These are phyloP conservation scores for Drosophila miranda DNA, from an alignment of 1,140 invertebrate species.

Conservation along the genomic window DNA sequence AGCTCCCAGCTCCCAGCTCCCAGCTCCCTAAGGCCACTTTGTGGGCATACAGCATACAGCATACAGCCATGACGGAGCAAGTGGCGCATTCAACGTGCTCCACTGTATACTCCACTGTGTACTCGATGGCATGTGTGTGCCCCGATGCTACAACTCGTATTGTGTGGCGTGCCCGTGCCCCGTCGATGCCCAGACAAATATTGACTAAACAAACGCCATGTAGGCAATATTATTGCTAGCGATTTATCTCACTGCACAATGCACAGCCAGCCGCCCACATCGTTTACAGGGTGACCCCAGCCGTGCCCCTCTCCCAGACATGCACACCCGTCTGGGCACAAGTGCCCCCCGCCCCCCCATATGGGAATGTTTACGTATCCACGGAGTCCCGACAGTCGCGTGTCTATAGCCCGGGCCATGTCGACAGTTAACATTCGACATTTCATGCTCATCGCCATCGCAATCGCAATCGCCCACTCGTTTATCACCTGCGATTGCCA, in stretches of 20 bases:
- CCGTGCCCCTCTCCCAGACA: neutral
- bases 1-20: constrained; percentile 7
- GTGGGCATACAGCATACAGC: neutral
- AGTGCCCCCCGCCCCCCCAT: neutral
- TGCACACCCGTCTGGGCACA: constrained; percentile 1
- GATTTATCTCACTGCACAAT: constrained; percentile 67
- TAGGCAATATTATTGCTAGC: constrained; percentile 52
- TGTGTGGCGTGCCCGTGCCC: constrained; percentile 3
- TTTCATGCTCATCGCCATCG: constrained; percentile 21
- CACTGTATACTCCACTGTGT: neutral
- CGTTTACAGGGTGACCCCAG: constrained; percentile 5
- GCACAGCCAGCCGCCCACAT: constrained; percentile 32
- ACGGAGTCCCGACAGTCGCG: constrained; percentile 19
- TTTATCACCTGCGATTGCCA: constrained; percentile 50
- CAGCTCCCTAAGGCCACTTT: constrained; percentile 1
- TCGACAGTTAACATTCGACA: constrained; percentile 29
- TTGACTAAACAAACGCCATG: constrained; percentile 71
- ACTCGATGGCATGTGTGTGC: constrained; percentile 11
- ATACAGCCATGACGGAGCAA: too few relatives aligned
- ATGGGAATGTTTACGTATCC: constrained; percentile 34
- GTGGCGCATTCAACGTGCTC: too few relatives aligned
- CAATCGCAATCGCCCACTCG: constrained; percentile 17
- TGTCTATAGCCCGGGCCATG: neutral
- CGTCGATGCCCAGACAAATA: constrained; percentile 57
- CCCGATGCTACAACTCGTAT: constrained; percentile 4